These are phyloP conservation scores for Dione vanillae DNA, from an alignment of 2,888 invertebrate species.

Conservation along the genomic window DNA sequence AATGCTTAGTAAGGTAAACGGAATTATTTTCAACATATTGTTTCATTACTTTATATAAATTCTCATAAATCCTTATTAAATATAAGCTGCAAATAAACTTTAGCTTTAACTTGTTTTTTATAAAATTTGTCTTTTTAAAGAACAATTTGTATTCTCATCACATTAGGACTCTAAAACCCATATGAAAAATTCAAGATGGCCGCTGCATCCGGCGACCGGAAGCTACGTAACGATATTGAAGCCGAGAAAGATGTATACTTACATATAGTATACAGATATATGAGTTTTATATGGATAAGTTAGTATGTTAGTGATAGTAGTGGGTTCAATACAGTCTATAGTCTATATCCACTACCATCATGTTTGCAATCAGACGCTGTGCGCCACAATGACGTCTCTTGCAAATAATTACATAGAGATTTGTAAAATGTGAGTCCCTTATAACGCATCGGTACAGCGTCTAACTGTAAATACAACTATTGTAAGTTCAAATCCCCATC, in stretches of 20 bases:
- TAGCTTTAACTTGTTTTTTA: slow-evolving; percentile 10
- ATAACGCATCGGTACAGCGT: not conserved
- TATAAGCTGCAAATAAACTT: not conserved
- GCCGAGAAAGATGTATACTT: slow-evolving; percentile 5
- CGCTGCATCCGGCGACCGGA: slow-evolving; percentile 52
- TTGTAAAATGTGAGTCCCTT: too few species aligned
- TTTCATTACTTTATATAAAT: too few species aligned
- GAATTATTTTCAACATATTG: too few species aligned
- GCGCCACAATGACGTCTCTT: too few species aligned
- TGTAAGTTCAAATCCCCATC: not conserved
- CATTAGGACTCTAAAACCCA: slow-evolving; percentile 28
- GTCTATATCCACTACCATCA: too few species aligned
- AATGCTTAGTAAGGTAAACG: too few species aligned
- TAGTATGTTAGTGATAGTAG: not conserved
- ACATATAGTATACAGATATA: not conserved
- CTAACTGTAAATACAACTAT: not conserved
- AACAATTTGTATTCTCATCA: slow-evolving; percentile 16
- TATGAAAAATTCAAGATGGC: slow-evolving; percentile 57
- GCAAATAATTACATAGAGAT: too few species aligned
- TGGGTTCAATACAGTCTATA: too few species aligned
- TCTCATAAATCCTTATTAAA: too few species aligned
- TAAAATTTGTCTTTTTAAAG: slow-evolving; percentile 13
- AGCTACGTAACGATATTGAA: slow-evolving; percentile 54
- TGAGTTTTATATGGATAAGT: not conserved
- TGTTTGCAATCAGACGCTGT: too few species aligned